These are phyloP conservation scores for Amia ocellicauda DNA, from an alignment of 2,113 vertebrate genomes.

Conservation along the genomic window DNA sequence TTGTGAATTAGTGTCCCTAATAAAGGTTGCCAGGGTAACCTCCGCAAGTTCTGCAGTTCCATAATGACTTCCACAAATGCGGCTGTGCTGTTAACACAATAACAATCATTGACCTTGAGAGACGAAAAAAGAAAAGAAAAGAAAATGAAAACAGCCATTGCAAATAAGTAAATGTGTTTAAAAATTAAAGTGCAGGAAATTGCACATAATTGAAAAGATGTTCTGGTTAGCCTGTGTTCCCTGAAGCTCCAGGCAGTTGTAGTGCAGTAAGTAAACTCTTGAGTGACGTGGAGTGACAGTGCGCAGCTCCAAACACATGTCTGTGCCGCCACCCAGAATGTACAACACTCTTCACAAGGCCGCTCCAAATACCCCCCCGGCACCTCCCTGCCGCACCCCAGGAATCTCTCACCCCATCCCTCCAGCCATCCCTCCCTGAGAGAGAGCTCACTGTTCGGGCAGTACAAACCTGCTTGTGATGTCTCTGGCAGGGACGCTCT, in stretches of 20 bases:
- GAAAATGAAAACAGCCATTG: slow-evolving; percentile 38
- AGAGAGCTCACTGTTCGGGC: not conserved
- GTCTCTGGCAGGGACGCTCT: slow-evolving; percentile 1
- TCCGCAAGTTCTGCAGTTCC: slow-evolving; percentile 44
- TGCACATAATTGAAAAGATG: slow-evolving; percentile 59
- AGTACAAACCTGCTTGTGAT: slow-evolving; percentile 9
- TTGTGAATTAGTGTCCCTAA: slow-evolving; percentile 38
- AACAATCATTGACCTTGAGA: slow-evolving; percentile 35
- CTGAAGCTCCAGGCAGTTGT: slow-evolving; percentile 33
- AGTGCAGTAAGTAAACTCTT: slow-evolving; percentile 48
- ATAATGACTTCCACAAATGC: slow-evolving; percentile 64
- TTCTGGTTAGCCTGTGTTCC: slow-evolving; percentile 28
- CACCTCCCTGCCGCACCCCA: slow-evolving; percentile 27
- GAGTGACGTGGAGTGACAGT: slow-evolving; percentile 41
- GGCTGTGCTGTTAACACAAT: slow-evolving; percentile 29
- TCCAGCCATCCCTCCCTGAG: slow-evolving; percentile 24
- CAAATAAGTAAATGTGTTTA: slow-evolving; percentile 57
- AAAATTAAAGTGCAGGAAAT: slow-evolving; percentile 62
- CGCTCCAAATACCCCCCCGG: slow-evolving; percentile 30
- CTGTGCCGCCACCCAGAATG: slow-evolving; percentile 41
- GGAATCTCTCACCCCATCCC: slow-evolving; percentile 35
- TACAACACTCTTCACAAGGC: slow-evolving; percentile 31
- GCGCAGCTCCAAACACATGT: slow-evolving; percentile 55
- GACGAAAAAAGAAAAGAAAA: slow-evolving; percentile 49
- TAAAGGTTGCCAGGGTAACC: slow-evolving; percentile 38